Evolutionary conservation across 2,113 vertebrate genomes (phyloP).

Genomic region (Nerophis ophidion): DNA sequence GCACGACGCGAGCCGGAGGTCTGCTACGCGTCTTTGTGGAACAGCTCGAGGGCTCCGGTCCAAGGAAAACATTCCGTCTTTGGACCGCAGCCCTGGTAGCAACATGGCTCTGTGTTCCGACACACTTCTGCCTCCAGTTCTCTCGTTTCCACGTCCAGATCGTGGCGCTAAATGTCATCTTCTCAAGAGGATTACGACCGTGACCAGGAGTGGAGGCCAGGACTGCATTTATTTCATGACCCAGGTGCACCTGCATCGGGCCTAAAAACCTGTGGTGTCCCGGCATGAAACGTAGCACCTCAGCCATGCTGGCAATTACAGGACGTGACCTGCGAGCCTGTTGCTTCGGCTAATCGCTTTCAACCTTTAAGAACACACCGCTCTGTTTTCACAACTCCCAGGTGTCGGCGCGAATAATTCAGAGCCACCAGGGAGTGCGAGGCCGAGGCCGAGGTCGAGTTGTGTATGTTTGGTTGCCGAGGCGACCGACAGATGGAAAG

Average conservation of each 20-base stretch:
- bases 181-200: constrained; percentile 15
- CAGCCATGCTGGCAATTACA: constrained; percentile 17
- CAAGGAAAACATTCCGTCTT: constrained; percentile 63
- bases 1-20: constrained; percentile 37
- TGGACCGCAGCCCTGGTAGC: constrained; percentile 42
- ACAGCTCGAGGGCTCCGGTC: constrained; percentile 36
- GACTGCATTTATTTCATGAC: constrained; percentile 53
- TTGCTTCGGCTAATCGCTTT: constrained; percentile 42
- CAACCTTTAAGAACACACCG: constrained; percentile 21
- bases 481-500: constrained; percentile 4
- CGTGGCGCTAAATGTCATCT: not conserved
- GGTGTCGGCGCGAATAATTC: constrained; percentile 35
- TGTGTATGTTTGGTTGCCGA: constrained; percentile 15
- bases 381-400: constrained; percentile 41
- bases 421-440: constrained; percentile 9
- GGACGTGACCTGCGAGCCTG: constrained; percentile 24
- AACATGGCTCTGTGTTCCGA: constrained; percentile 52
- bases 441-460: not conserved
- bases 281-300: constrained; percentile 33
- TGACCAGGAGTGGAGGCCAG: constrained; percentile 25
- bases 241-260: constrained; percentile 11
- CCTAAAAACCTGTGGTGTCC: constrained; percentile 5
- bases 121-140: constrained; percentile 27
- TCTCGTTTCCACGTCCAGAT: constrained; percentile 13
- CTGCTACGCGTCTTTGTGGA: constrained; percentile 43